phyloP scores from a whole-genome alignment of 2,888 invertebrate genomes.

The Ophion ellenae region DNA sequence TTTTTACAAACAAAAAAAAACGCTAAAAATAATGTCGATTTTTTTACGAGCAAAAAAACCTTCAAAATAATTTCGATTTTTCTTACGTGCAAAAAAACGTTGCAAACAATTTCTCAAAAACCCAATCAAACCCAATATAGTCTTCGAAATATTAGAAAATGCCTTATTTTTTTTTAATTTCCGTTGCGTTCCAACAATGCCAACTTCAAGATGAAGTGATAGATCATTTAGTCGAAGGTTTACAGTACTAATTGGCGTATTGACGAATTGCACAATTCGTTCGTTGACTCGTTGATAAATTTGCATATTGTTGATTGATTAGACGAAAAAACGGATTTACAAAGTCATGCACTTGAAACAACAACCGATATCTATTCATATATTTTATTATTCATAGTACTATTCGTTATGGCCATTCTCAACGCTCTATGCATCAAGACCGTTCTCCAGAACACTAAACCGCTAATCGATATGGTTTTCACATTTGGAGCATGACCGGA shows the following conservation, averaged over 20 bases:
- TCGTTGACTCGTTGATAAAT: background rate
- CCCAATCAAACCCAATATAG: no score
- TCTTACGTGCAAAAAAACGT: no score
- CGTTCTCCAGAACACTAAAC: conserved; percentile 16
- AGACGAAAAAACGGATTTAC: background rate
- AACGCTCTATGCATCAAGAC: background rate
- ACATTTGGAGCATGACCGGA: conserved; percentile 50
- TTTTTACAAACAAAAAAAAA: no score
- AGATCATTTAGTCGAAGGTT: background rate
- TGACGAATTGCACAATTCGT: background rate
- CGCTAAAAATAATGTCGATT: no score
- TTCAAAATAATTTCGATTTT: no score
- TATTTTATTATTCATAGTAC: background rate
- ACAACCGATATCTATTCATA: background rate
- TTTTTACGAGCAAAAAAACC: no score
- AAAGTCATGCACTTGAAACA: background rate
- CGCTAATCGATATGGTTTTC: conserved; percentile 9
- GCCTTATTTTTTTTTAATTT: no score
- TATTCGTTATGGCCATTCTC: conserved; percentile 6
- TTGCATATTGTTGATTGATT: background rate
- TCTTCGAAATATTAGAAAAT: no score
- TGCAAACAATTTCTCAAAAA: no score
- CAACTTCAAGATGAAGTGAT: no score
- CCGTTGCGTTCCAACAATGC: no score
- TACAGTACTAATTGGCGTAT: background rate